Percentiles rank a stretch among this genome's conserved stretches.
phyloP scores from a whole-genome alignment of 2,797 vertebrate species.

The Synanceia verrucosa region DNA sequence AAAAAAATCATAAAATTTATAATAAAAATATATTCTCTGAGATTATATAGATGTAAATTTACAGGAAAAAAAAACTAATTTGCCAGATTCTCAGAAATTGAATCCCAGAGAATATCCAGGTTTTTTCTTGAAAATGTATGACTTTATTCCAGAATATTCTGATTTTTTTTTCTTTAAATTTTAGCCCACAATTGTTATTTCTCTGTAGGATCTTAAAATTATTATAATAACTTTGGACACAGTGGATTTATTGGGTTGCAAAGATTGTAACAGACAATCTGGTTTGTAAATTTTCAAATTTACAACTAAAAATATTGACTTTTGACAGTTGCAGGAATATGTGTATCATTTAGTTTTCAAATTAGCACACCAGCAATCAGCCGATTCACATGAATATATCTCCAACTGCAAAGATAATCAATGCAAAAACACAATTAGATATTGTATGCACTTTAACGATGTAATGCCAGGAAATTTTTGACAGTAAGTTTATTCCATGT shows the following conservation, averaged over 20 bases:
- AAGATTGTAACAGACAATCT: background rate
- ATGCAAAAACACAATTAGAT: background rate
- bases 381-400: background rate
- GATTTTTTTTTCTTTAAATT: no score
- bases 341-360: background rate
- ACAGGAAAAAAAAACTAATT: no score
- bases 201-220: background rate
- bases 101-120: no score
- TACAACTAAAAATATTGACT: background rate
- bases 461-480: background rate
- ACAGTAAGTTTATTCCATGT: conserved; percentile 5
- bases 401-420: background rate
- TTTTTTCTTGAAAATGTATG: no score
- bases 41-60: no score
- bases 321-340: background rate
- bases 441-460: background rate
- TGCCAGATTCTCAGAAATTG: no score
- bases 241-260: background rate
- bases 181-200: no score
- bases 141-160: no score
- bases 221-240: background rate
- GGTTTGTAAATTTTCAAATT: no score
- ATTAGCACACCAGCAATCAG: background rate
- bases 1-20: no score
- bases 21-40: no score